Conservation (phyloP, 2,888 invertebrate species). For the Molanna angustata region DNA sequence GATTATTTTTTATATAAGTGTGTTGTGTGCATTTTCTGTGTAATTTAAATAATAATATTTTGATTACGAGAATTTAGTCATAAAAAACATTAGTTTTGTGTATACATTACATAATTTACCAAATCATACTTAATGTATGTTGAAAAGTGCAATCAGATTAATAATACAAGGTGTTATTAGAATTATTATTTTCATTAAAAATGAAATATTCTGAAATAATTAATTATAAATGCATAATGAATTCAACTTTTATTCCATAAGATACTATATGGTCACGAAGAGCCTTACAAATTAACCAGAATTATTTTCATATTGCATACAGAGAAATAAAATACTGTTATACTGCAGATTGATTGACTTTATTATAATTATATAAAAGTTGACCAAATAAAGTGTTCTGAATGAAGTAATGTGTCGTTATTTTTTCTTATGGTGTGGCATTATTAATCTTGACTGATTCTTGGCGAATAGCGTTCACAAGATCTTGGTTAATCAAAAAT, state of each 20-base stretch:
- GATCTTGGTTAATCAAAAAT: conserved; percentile 88
- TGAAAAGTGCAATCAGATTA: conserved; percentile 8
- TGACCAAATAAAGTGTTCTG: conserved; percentile 33
- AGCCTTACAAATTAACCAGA: too few relatives aligned
- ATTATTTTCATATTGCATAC: conserved; percentile 6
- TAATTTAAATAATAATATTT: conserved; percentile 5
- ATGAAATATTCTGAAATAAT: too few relatives aligned
- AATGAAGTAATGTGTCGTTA: conserved; percentile 19
- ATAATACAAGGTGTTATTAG: conserved; percentile 5
- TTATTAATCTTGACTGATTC: conserved; percentile 80
- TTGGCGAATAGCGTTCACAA: conserved; percentile 84
- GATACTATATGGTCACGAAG: too few relatives aligned
- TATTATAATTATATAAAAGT: conserved; percentile 17
- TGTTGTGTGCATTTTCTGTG: conserved; percentile 10
- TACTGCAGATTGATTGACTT: conserved; percentile 6
- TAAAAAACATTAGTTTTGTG: not conserved
- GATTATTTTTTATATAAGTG: conserved; percentile 3
- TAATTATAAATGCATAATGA: too few relatives aligned
- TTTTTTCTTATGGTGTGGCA: conserved; percentile 24
- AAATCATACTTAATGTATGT: not conserved
- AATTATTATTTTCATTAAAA: not conserved
- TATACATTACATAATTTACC: not conserved
- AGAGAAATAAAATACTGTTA: conserved; percentile 4
- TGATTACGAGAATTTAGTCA: not conserved
- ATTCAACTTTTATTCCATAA: too few relatives aligned